Evolutionary conservation across 2,888 invertebrate genomes (phyloP).

Genomic region (Diploptera punctata): DNA sequence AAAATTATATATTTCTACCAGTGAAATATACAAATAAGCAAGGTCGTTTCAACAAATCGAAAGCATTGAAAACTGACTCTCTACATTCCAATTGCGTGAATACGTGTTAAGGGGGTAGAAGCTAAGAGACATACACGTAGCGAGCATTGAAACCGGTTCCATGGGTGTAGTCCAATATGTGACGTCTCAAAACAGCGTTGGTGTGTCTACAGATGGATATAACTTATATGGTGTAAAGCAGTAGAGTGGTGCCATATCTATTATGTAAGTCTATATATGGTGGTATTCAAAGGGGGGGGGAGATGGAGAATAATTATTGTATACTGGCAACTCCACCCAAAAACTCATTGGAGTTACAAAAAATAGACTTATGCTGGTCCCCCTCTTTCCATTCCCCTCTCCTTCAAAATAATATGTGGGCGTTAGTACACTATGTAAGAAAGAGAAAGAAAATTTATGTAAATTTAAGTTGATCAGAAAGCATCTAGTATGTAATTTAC

Average conservation of each 20-base stretch:
- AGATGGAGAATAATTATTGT: conserved; percentile 39
- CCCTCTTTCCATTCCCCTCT: neutral
- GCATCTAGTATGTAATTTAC: conserved; percentile 34
- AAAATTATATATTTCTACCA: too few species aligned
- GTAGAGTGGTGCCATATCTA: conserved; percentile 18
- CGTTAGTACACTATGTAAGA: conserved; percentile 18
- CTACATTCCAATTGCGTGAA: too few species aligned
- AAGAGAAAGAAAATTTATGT: conserved; percentile 35
- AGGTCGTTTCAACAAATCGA: too few species aligned
- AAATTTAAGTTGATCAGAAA: conserved; percentile 30
- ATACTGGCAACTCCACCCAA: conserved; percentile 40
- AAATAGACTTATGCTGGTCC: neutral
- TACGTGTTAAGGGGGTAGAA: too few species aligned
- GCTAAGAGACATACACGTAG: conserved; percentile 23
- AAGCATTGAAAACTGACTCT: too few species aligned
- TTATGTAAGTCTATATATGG: conserved; percentile 43
- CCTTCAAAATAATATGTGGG: conserved; percentile 29
- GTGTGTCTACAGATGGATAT: conserved; percentile 31
- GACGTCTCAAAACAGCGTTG: conserved; percentile 40
- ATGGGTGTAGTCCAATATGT: conserved; percentile 39
- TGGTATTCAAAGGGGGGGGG: conserved; percentile 30
- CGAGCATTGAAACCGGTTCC: conserved; percentile 36
- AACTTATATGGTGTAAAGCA: conserved; percentile 36
- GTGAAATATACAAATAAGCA: too few species aligned
- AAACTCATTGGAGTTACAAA: conserved; percentile 28